phyloP scores from a whole-genome alignment of 2,888 invertebrate species.

The Lamellibrachia columna region DNA sequence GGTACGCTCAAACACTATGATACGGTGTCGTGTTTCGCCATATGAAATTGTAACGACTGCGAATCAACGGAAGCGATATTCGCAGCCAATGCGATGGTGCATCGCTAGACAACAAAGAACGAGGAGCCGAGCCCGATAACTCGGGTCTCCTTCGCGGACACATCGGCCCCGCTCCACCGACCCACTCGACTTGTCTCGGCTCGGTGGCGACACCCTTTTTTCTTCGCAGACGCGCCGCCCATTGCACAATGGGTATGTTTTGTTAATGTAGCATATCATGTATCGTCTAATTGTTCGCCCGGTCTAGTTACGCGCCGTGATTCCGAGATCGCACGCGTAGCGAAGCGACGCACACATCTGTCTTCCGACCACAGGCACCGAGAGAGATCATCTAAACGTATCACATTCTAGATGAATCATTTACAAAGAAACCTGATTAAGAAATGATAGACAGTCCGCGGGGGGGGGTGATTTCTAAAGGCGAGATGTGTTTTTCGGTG shows the following conservation, averaged over 20 bases:
- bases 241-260: not conserved
- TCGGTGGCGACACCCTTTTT: not conserved
- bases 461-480: too few relatives aligned
- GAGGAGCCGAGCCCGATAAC: not conserved
- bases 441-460: too few relatives aligned
- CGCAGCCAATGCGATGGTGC: not conserved
- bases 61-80: not conserved
- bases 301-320: not conserved
- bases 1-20: not conserved
- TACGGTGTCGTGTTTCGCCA: slow-evolving; percentile 10
- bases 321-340: not conserved
- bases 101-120: not conserved
- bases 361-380: not conserved
- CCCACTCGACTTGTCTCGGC: not conserved
- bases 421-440: too few relatives aligned
- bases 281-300: not conserved
- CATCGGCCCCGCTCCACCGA: not conserved
- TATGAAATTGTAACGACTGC: not conserved
- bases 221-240: not conserved
- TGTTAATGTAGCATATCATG: not conserved
- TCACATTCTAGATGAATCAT: not conserved
- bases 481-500: too few relatives aligned
- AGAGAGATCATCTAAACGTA: not conserved
- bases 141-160: not conserved
- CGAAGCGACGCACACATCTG: not conserved